These are phyloP conservation scores for Rhopilema esculentum DNA, from an alignment of 30 jellyfish, hydroid and myxozoan genomes.

Conservation along the genomic window DNA sequence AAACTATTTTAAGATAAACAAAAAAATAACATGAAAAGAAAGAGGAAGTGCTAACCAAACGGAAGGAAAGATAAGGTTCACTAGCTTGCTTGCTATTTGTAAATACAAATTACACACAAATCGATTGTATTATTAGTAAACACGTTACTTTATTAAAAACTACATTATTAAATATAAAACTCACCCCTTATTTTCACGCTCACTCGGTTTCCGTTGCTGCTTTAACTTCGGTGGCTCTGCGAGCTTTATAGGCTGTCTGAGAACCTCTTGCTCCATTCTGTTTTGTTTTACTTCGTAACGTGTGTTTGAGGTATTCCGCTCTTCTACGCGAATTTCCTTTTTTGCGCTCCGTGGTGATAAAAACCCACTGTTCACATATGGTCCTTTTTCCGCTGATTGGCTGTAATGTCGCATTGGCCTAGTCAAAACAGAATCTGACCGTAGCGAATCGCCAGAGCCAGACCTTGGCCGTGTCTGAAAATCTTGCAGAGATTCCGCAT, in stretches of 20 bases:
- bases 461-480: conserved; percentile 68
- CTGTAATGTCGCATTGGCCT: conserved; percentile 50
- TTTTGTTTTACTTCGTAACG: conserved; percentile 25
- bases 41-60: too few species aligned
- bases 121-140: too few species aligned
- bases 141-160: too few species aligned
- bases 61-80: too few species aligned
- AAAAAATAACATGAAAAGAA: background rate
- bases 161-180: too few species aligned
- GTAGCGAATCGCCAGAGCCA: conserved; percentile 78
- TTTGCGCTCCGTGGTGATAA: conserved; percentile 40
- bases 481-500: conserved; percentile 90
- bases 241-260: background rate
- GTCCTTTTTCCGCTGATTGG: conserved; percentile 20
- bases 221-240: conserved; percentile 48
- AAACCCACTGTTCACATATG: conserved; percentile 52
- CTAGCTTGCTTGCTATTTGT: too few species aligned
- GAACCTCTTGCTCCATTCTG: conserved; percentile 31
- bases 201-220: conserved; percentile 38
- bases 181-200: conserved; percentile 57
- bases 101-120: too few species aligned
- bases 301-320: conserved; percentile 7
- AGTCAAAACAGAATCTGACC: conserved; percentile 81
- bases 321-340: conserved; percentile 24
- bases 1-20: background rate